Conservation (phyloP, 2,888 invertebrate species). For the Stenchaetothrips biformis region DNA sequence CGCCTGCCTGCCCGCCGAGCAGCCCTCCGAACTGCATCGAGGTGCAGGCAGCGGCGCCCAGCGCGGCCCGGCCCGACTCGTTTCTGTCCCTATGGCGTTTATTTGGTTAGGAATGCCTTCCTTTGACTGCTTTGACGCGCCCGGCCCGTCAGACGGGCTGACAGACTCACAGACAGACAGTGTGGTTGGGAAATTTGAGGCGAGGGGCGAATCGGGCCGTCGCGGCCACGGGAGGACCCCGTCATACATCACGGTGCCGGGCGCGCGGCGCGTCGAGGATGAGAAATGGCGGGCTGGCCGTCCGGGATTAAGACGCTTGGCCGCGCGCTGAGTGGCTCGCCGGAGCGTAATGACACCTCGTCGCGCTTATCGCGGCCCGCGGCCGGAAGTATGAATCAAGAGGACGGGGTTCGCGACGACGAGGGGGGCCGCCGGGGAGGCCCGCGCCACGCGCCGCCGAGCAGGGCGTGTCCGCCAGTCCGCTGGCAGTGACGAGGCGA, state of each 20-base stretch:
- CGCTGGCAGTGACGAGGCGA: neutral
- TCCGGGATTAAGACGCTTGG: neutral
- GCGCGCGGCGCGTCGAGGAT: neutral
- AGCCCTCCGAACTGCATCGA: neutral
- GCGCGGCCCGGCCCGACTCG: neutral
- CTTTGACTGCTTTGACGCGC: neutral
- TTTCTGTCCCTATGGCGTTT: neutral
- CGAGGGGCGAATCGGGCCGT: neutral
- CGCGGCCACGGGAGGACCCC: neutral
- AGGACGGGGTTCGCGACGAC: neutral
- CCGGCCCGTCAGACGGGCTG: neutral
- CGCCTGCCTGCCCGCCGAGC: neutral
- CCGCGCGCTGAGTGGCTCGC: neutral
- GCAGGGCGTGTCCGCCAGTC: neutral
- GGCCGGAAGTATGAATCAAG: neutral
- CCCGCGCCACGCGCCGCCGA: neutral
- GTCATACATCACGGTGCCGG: neutral
- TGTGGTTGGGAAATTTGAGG: neutral
- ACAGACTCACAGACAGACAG: neutral
- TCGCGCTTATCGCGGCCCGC: neutral
- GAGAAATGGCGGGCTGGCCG: neutral
- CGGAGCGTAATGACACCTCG: neutral
- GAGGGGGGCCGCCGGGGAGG: neutral
- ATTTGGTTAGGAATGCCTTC: neutral
- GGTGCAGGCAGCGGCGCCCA: neutral